Evolutionary conservation across 2,113 vertebrate genomes (phyloP), one percentile per base, ranked within the genome.

Genomic region (Rhineura floridana): DNA sequence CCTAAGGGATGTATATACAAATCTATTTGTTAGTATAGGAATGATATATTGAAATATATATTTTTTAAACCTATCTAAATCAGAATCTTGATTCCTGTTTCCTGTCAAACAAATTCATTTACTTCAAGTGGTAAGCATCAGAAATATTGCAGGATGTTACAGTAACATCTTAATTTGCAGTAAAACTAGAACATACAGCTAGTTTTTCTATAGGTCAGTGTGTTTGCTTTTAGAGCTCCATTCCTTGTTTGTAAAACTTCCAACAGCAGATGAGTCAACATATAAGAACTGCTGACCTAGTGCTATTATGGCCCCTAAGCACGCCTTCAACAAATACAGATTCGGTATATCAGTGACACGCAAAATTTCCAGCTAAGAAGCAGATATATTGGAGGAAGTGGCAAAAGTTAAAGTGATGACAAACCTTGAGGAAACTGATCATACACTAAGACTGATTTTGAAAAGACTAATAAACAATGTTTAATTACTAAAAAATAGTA

Each of bases 301-400:
- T 73, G 50, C 50, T 65, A 30, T 33, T 76, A 81, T 48, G 10
- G 80, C n/a, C 72, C 50, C 44, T 50, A 19, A 83, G 8, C 44
- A 83, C 44, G n/a, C 55, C 59, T 88, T 76, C 42, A 75, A 76
- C 87, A 87, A 62, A 72, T 23, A 87, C 28, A 65, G 44, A 63
- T 62, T 48, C 33, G 36, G 13, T 44, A 55, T n/a, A 82, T 42
- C 4, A 75, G 33, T 33, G 25, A 50, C 13, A 63, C 30, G 69
- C 52, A 75, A 75, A 77, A 25, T 39, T 30, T 63, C 17, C 5
- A 63, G 48, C 17, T 76, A 33, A 69, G 48, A 65, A 13, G 42
- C 13, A 59, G 33, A 72, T 3, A 81, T n/a, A 44, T 4, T 63
- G 21, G 55, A 39, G 55, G 10, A 46, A 77, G 30, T n/a, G 17